Base-by-base conservation (phyloP, 2,888 invertebrate genomes). In the Gari tellinella region DNA sequence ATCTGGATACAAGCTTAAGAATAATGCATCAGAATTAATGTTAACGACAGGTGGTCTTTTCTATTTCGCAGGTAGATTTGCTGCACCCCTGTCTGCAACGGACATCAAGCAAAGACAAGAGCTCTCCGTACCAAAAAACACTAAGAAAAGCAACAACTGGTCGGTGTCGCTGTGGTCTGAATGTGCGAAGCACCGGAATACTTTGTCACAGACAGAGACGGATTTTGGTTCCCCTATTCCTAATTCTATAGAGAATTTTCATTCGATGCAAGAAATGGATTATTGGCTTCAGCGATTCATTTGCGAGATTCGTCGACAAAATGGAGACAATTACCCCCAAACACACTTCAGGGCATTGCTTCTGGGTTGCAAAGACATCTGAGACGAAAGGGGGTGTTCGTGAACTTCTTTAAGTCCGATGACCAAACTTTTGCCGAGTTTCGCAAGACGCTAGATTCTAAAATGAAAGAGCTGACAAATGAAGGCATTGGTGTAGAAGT, bases 181-280 rank as follows among this genome's bases (percentile, higher is more conserved):
- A n/a, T n/a, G n/a, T n/a, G n/a, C n/a, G n/a, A n/a, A n/a, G n/a
- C 57, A 57, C 7, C 57, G 65, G 56, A 65, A 65, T 23, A 15
- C 51, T 5, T 25, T 2, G 12, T 12, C 31, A 19, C 43, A 53
- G 38, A 45, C 63, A 17, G 31, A 10, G 14, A 14, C 17, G 1
- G 53, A 63, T 15, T 37, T 53, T 12, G 63, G 63, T 12, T 53
- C 14, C 26, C 52, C 52, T 45, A 53, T 63, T 25, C 63, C 63
- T 31, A 17, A 14, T 4, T 4, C 4, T 31, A 31, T 31, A 7
- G 31, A 10, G 4, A 4, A 31, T 7, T 10, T 31, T 31, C 5
- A 31, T 31, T 51, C 51, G 17, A 31, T 40, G 23, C 21, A 14
- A 40, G 21, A 40, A 41, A 4, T 61, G 21, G 51, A 49, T 61